Evolutionary conservation across 1,140 invertebrate species (phyloP).

Genomic region (Sycophila sp.): DNA sequence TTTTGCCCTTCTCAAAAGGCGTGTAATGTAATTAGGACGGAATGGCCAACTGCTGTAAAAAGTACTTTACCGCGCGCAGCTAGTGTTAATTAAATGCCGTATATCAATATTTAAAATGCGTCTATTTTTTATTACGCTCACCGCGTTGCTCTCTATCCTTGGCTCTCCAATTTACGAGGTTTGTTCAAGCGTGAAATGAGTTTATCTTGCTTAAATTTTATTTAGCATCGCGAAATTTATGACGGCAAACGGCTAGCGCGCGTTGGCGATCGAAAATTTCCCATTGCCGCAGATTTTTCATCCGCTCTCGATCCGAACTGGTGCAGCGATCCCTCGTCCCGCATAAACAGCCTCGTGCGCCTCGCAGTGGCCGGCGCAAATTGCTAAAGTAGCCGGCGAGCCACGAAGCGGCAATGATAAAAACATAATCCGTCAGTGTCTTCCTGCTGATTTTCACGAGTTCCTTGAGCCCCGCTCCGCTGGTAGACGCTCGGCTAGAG

Average conservation of each 20-base stretch:
- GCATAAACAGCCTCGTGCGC: neutral
- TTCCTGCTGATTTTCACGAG: slow-evolving; percentile 24
- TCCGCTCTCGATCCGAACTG: no score
- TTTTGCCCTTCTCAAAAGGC: neutral
- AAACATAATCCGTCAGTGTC: slow-evolving; percentile 44
- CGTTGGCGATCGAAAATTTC: no score
- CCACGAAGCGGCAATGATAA: neutral
- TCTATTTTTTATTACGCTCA: neutral
- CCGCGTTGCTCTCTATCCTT: no score
- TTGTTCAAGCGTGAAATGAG: no score
- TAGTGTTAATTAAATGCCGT: slow-evolving; percentile 30
- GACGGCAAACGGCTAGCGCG: no score
- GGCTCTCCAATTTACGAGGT: no score
- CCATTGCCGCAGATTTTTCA: no score
- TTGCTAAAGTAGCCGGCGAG: no score
- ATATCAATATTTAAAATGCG: slow-evolving; percentile 19
- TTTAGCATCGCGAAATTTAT: no score
- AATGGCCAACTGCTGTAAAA: slow-evolving; percentile 15
- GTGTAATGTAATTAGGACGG: slow-evolving; percentile 25
- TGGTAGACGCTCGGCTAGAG: neutral
- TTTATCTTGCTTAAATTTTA: no score
- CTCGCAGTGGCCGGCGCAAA: neutral
- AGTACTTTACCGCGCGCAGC: slow-evolving; percentile 1
- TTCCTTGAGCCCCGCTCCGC: neutral
- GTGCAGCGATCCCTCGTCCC: neutral